phyloP scores from a whole-genome alignment of 2,797 vertebrate species.

The Pipistrellus kuhlii region DNA sequence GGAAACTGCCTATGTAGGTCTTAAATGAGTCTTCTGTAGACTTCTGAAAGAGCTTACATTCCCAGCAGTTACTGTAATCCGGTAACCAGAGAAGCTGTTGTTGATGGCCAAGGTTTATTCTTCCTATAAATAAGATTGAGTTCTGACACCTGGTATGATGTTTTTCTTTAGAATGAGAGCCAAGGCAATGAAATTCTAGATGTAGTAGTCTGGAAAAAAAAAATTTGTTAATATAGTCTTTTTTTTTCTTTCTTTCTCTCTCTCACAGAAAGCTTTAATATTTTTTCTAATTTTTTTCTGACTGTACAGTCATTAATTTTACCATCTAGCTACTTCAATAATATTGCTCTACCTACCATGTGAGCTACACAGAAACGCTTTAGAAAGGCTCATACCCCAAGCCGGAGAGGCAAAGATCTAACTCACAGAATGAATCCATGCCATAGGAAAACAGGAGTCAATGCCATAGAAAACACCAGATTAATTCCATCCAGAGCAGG shows the following conservation, averaged over 20 bases:
- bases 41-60: neutral
- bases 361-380: neutral
- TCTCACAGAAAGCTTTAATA: neutral
- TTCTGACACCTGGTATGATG: slow-evolving; percentile 57
- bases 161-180: slow-evolving; percentile 64
- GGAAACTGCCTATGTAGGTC: neutral
- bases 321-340: slow-evolving; percentile 7
- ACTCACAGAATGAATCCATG: neutral
- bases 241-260: neutral
- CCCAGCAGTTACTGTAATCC: slow-evolving; percentile 33
- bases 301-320: slow-evolving; percentile 39
- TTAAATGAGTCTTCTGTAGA: slow-evolving; percentile 41
- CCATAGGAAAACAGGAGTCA: neutral
- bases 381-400: neutral
- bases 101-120: slow-evolving; percentile 29
- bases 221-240: neutral
- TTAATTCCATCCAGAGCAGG: neutral
- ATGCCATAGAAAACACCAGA: neutral
- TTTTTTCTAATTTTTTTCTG: neutral
- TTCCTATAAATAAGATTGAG: slow-evolving; percentile 63
- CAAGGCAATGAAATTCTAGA: slow-evolving; percentile 58
- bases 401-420: slow-evolving; percentile 3
- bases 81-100: slow-evolving; percentile 45
- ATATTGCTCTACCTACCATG: neutral
- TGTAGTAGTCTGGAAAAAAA: neutral